A percentile compares a stretch with the other conserved stretches of the same genome.
Evolutionary conservation across 2,113 vertebrate genomes (phyloP).

Genomic region (Polypterus senegalus): DNA sequence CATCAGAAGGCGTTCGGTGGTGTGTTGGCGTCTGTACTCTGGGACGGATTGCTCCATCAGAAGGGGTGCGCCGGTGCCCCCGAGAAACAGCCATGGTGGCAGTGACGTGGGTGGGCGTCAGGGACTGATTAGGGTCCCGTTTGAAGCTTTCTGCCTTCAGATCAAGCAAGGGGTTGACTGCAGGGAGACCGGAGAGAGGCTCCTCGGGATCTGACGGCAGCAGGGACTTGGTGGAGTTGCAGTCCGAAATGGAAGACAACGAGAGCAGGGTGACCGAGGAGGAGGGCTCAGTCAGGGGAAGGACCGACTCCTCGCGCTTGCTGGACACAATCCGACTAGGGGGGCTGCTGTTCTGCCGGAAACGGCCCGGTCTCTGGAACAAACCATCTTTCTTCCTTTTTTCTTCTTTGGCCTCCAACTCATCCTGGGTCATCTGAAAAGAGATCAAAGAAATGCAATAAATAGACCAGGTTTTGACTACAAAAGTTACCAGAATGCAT

Average conservation of each 20-base stretch:
- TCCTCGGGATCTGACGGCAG: slow-evolving; percentile 73
- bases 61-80: slow-evolving; percentile 69
- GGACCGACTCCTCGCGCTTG: slow-evolving; percentile 36
- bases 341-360: slow-evolving; percentile 54
- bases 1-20: slow-evolving; percentile 53
- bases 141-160: slow-evolving; percentile 78
- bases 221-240: slow-evolving; percentile 79
- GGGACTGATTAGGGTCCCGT: slow-evolving; percentile 73
- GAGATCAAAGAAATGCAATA: too few species aligned
- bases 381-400: slow-evolving; percentile 65
- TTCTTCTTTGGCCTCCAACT: slow-evolving; percentile 58
- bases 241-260: slow-evolving; percentile 75
- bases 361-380: slow-evolving; percentile 65
- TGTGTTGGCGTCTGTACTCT: slow-evolving; percentile 47
- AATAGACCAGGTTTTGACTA: too few species aligned
- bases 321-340: slow-evolving; percentile 45
- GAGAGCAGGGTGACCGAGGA: slow-evolving; percentile 72
- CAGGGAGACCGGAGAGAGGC: slow-evolving; percentile 26
- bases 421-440: slow-evolving; percentile 49
- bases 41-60: slow-evolving; percentile 66
- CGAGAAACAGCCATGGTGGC: slow-evolving; percentile 48
- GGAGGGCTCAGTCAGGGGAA: slow-evolving; percentile 47
- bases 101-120: slow-evolving; percentile 75
- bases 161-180: slow-evolving; percentile 67
- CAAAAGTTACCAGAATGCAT: too few species aligned